Evolutionary conservation across 2,797 vertebrate genomes (phyloP).

Genomic region (Dallia pectoralis): DNA sequence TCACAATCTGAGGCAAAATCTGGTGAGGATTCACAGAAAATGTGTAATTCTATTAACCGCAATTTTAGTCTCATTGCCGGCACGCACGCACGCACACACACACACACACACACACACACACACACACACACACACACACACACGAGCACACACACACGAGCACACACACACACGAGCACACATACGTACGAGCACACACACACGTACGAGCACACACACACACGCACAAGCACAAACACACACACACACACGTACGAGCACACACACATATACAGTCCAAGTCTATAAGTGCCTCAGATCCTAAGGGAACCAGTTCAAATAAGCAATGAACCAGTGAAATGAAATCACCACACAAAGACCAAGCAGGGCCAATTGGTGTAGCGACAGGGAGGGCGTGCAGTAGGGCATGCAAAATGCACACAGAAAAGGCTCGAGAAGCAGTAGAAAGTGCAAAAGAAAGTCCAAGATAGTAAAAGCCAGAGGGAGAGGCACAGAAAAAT

Average conservation of each 20-base stretch:
- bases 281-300: not conserved
- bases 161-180: not conserved
- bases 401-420: conserved; percentile 22
- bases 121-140: not conserved
- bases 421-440: conserved; percentile 5
- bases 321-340: not conserved
- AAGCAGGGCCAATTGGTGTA: conserved; percentile 8
- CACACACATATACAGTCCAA: not conserved
- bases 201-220: not conserved
- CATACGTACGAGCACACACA: too few relatives aligned
- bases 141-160: not conserved
- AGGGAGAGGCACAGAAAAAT: conserved; percentile 37
- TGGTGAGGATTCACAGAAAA: not conserved
- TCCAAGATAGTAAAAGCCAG: not conserved
- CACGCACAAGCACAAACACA: not conserved
- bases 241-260: too few relatives aligned
- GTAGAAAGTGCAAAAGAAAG: conserved; percentile 55
- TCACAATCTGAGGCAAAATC: not conserved
- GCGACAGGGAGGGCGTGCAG: conserved; percentile 45
- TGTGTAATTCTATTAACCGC: not conserved
- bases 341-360: not conserved
- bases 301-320: not conserved
- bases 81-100: not conserved
- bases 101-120: not conserved
- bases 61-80: not conserved